Evolutionary conservation across 2,113 vertebrate species (phyloP).

Genomic region (Ellobius talpinus): DNA sequence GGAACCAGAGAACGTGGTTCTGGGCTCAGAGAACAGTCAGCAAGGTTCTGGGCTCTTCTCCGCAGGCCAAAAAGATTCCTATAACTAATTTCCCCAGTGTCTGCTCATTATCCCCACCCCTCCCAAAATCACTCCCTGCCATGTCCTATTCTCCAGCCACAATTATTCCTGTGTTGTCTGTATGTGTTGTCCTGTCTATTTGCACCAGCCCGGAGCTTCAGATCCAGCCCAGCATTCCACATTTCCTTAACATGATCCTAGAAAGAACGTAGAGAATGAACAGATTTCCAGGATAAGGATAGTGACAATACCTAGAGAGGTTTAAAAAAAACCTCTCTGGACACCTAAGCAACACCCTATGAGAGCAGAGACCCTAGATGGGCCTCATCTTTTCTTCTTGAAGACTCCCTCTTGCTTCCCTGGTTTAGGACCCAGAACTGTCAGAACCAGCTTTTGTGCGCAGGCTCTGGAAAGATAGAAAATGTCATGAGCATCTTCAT

Average conservation of each 20-base stretch:
- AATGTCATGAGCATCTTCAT: not conserved
- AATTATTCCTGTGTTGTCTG: fast-evolving
- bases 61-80: not conserved
- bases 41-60: not conserved
- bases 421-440: not conserved
- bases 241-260: not conserved
- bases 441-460: not conserved
- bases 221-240: fast-evolving
- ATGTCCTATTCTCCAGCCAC: fast-evolving
- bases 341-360: fast-evolving
- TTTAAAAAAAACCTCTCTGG: not conserved
- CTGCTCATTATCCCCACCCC: too few species aligned
- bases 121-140: fast-evolving
- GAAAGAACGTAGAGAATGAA: not conserved
- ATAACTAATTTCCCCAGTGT: not conserved
- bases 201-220: not conserved
- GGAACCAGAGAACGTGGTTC: not conserved
- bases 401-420: fast-evolving
- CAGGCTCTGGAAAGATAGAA: fast-evolving
- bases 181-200: too few species aligned
- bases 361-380: not conserved
- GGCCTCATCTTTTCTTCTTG: fast-evolving
- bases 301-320: not conserved
- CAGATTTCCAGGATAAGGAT: not conserved
- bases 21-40: too few species aligned